Evolutionary conservation across 2,888 invertebrate species (phyloP).

Genomic region (Tineola bisselliella): DNA sequence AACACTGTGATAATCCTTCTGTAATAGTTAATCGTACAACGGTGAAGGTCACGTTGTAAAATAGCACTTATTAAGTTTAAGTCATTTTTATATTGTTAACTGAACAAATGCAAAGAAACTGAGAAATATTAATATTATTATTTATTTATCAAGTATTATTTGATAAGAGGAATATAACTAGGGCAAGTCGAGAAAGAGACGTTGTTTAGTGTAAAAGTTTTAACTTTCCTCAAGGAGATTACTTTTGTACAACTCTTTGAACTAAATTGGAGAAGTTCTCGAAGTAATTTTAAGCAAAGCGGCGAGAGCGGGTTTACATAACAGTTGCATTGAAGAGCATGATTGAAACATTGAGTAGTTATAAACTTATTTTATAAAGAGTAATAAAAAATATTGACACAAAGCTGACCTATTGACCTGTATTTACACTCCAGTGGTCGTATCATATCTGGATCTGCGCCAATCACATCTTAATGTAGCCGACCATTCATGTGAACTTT

Average conservation of each 20-base stretch:
- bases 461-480: neutral
- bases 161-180: no score
- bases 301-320: neutral
- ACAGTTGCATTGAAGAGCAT: neutral
- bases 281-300: neutral
- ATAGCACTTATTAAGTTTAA: neutral
- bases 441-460: neutral
- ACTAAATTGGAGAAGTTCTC: neutral
- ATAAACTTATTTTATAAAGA: neutral
- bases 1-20: neutral
- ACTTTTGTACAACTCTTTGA: neutral
- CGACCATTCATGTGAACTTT: neutral
- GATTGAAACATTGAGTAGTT: neutral
- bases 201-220: neutral
- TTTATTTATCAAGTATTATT: no score
- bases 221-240: neutral
- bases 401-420: conserved; percentile 8
- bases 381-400: neutral
- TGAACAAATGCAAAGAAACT: no score
- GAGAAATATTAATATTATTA: no score
- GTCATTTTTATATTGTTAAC: no score
- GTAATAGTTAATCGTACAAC: neutral
- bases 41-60: neutral
- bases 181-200: neutral
- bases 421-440: neutral